Percentiles rank a stretch among this genome's conserved stretches.
These are phyloP conservation scores for Lepidurus packardi DNA, from an alignment of 1,140 invertebrate species.

Conservation along the genomic window DNA sequence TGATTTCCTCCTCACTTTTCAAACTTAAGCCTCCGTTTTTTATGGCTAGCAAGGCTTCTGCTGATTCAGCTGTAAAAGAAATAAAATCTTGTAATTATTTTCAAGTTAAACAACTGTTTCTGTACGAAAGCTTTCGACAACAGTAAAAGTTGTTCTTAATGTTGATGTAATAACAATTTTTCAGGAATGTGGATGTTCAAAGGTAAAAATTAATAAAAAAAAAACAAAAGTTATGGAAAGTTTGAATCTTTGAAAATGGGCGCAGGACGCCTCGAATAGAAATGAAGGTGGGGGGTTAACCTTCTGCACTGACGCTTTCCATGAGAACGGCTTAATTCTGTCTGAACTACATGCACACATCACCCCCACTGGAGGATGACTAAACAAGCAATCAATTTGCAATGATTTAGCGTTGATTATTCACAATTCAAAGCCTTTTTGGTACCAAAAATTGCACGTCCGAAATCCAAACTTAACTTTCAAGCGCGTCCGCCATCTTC, in stretches of 20 bases:
- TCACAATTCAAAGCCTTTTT: conserved; percentile 1
- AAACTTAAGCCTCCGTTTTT: conserved; percentile 50
- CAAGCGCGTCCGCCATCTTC: conserved; percentile 68
- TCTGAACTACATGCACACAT: not conserved
- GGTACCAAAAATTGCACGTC: not conserved
- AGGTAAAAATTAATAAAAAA: conserved; percentile 27
- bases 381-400: not conserved
- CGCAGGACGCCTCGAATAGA: not conserved
- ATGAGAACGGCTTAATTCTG: conserved; percentile 13
- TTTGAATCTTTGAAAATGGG: conserved; percentile 24
- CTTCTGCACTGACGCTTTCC: conserved; percentile 8
- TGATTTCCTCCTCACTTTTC: conserved; percentile 50
- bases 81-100: not conserved
- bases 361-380: not conserved
- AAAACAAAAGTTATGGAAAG: not conserved
- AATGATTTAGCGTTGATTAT: not conserved
- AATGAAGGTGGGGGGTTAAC: conserved; percentile 17
- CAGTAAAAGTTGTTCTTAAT: conserved; percentile 4
- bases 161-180: not conserved
- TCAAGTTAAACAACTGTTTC: conserved; percentile 45
- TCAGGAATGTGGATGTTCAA: conserved; percentile 31
- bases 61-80: conserved; percentile 48
- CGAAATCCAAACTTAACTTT: conserved; percentile 55
- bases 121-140: conserved; percentile 50
- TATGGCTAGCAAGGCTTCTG: conserved; percentile 50